These are phyloP conservation scores for Mus musculus DNA, from an alignment of 2,113 vertebrate genomes.

Conservation along the genomic window GRCm39 chr5:21262001-21262500, in stretches of 20 bases:
- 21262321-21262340: not conserved
- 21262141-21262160: conserved; percentile 2
- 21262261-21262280: not conserved
- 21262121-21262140: not conserved
- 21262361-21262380: not conserved
- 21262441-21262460: not conserved
- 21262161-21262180: not conserved
- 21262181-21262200: not conserved
- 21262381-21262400: not conserved
- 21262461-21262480: not conserved
- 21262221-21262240: conserved; percentile 27
- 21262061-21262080: conserved; percentile 13
- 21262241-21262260: not conserved
- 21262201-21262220: not conserved
- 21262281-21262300: not conserved
- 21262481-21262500: not conserved
- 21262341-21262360: not conserved
- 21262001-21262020: conserved; percentile 31
- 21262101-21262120: conserved; percentile 27
- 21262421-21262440: not conserved
- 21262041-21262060: not conserved
- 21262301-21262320: conserved; percentile 12
- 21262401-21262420: not conserved
- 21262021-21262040: conserved; percentile 44
- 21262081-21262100: not conserved